phyloP scores from a whole-genome alignment of 2,113 vertebrate species.

The Halichoeres trimaculatus region DNA sequence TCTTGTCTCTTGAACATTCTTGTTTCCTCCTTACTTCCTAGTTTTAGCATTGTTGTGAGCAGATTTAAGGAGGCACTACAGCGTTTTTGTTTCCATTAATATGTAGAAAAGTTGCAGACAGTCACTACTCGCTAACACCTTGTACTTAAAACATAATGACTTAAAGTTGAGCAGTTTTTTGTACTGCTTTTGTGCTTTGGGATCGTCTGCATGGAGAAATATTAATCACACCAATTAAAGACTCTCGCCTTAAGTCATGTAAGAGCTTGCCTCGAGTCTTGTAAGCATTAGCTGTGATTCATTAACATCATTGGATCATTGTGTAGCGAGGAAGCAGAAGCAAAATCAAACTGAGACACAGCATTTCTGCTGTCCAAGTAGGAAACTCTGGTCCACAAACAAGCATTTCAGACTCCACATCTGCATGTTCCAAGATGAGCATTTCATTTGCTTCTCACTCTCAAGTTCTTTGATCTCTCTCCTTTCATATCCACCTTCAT shows the following conservation, averaged over 20 bases:
- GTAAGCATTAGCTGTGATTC: conserved; percentile 53
- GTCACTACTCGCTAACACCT: conserved; percentile 20
- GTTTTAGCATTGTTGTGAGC: conserved; percentile 40
- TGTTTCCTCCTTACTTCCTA: conserved; percentile 33
- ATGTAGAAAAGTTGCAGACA: conserved; percentile 47
- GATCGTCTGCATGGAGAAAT: conserved; percentile 61
- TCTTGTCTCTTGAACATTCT: conserved; percentile 62
- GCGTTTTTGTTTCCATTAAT: conserved; percentile 66
- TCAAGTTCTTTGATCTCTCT: conserved; percentile 28
- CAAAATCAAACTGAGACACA: conserved; percentile 28
- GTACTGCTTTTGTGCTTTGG: conserved; percentile 43
- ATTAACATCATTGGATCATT: conserved; percentile 62
- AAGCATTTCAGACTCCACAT: background rate
- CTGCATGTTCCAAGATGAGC: conserved; percentile 26
- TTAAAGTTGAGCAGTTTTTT: conserved; percentile 19
- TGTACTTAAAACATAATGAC: conserved; percentile 30
- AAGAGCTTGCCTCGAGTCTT: conserved; percentile 58
- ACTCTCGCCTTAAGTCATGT: conserved; percentile 63
- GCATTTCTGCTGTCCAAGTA: too few species aligned
- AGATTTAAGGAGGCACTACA: conserved; percentile 63
- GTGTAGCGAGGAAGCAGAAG: conserved; percentile 35
- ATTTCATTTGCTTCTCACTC: conserved; percentile 25
- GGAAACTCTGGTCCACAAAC: conserved; percentile 23
- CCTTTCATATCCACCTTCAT: conserved; percentile 44
- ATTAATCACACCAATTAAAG: conserved; percentile 76